A percentile compares a stretch with the other conserved stretches of the same genome.
Conservation (phyloP, 2,113 vertebrate genomes). For the Haliaeetus leucogaster region DNA sequence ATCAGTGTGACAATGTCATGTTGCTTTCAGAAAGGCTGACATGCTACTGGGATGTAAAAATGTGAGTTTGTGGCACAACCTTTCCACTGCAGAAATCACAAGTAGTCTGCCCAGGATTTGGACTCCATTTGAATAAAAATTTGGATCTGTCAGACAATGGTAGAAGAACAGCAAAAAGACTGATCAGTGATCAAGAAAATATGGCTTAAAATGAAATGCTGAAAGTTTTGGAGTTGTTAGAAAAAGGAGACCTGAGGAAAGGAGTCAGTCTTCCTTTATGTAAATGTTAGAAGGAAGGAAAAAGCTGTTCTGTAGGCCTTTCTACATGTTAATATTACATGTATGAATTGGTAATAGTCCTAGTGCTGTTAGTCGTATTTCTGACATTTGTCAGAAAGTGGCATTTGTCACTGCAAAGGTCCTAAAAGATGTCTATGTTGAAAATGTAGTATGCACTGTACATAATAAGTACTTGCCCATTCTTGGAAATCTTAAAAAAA, state of each 20-base stretch:
- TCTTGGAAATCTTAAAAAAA: background rate
- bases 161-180: background rate
- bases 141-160: background rate
- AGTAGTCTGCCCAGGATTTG: background rate
- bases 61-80: background rate
- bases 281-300: background rate
- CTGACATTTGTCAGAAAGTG: background rate
- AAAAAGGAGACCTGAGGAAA: background rate
- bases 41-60: background rate
- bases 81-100: background rate
- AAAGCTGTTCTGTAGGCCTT: background rate
- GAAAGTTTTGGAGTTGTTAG: background rate
- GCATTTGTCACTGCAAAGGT: background rate
- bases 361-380: background rate
- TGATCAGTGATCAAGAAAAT: background rate
- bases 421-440: background rate
- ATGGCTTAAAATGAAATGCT: background rate
- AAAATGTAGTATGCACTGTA: background rate
- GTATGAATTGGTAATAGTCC: background rate
- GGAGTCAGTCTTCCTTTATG: background rate
- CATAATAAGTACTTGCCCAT: background rate
- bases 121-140: background rate
- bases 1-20: background rate
- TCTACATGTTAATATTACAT: background rate
- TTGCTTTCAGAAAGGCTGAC: background rate